Conservation (phyloP, 1,140 invertebrate species). For the Amphibalanus amphitrite region DNA sequence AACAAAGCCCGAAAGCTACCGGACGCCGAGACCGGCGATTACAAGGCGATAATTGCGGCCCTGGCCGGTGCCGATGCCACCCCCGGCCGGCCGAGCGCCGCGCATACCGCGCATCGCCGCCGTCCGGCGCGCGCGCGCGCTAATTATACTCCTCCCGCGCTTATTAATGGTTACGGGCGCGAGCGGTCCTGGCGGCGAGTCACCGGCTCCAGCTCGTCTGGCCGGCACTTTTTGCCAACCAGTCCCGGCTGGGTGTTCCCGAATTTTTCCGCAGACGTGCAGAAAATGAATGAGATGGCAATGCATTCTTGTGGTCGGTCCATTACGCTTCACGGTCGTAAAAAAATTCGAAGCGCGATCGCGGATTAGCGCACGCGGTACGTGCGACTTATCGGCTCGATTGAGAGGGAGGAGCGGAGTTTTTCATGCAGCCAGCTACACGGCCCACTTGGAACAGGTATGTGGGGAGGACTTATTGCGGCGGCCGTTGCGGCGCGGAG, state of each 20-base stretch:
- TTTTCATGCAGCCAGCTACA: background rate
- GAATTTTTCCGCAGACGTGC: background rate
- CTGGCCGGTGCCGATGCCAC: background rate
- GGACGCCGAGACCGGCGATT: background rate
- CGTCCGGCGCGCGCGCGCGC: no score
- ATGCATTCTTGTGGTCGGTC: background rate
- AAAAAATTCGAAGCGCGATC: background rate
- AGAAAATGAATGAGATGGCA: slow-evolving; percentile 1
- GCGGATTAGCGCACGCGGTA: background rate
- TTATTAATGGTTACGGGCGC: no score
- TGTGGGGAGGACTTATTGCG: background rate
- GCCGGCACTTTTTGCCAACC: background rate
- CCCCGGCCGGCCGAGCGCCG: no score
- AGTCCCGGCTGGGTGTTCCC: background rate
- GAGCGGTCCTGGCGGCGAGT: no score
- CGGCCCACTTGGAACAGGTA: background rate
- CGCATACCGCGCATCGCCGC: background rate
- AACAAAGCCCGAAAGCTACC: background rate
- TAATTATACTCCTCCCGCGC: no score
- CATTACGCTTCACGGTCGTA: background rate
- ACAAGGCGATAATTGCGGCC: background rate
- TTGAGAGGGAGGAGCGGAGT: background rate
- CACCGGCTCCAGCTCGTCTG: no score
- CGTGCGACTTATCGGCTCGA: background rate
- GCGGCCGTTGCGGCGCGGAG: background rate